Percentiles rank a stretch among this genome's conserved stretches.
Evolutionary conservation across 2,888 invertebrate species (phyloP).

Genomic region (Oxycera nigricornis): DNA sequence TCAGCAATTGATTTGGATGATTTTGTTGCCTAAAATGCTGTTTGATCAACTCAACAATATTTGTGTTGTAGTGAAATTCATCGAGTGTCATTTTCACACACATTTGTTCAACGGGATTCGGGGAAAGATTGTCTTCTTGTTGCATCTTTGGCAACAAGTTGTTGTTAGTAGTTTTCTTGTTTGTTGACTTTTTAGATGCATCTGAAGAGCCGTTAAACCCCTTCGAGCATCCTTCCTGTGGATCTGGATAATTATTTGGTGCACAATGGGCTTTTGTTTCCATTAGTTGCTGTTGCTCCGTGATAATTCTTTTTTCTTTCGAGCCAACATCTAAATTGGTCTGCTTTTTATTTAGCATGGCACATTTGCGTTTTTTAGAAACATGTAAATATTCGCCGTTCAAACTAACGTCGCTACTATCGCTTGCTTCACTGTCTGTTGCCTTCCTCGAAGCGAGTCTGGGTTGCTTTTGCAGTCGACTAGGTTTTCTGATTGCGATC

Average conservation of each 20-base stretch:
- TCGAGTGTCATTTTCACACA: background rate
- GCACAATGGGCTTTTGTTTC: too few species aligned
- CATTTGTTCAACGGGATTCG: background rate
- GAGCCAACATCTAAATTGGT: background rate
- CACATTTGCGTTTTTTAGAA: background rate
- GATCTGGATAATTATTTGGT: background rate
- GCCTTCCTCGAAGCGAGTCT: background rate
- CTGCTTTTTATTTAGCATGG: background rate
- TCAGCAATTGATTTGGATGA: background rate
- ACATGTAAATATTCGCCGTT: background rate
- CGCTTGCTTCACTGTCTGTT: background rate
- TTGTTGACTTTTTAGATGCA: too few species aligned
- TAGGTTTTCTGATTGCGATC: too few species aligned
- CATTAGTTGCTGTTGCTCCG: too few species aligned
- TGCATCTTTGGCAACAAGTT: too few species aligned
- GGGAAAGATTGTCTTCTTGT: background rate
- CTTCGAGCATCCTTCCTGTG: background rate
- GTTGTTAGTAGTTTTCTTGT: too few species aligned
- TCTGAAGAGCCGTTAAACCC: too few species aligned
- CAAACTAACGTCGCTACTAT: background rate
- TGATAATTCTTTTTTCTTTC: background rate
- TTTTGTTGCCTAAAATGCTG: background rate
- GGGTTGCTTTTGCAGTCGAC: too few species aligned
- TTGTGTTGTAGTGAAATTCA: slow-evolving; percentile 15
- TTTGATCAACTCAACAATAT: slow-evolving; percentile 12